Evolutionary conservation across 2,113 vertebrate species (phyloP).

Genomic region (Corythornis madagascariensis): DNA sequence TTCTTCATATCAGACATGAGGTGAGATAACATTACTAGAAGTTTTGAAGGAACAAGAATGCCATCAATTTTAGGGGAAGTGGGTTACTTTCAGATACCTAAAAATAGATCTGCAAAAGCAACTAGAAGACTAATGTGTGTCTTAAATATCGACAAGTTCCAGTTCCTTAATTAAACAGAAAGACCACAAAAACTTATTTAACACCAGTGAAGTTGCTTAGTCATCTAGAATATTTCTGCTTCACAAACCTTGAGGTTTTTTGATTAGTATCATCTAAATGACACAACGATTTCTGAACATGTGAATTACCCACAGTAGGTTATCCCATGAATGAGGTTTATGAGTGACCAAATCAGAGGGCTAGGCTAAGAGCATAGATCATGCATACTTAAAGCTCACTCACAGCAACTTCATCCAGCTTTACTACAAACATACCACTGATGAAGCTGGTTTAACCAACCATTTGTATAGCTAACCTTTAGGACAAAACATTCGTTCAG

Average conservation of each 20-base stretch:
- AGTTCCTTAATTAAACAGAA: not conserved
- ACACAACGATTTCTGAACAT: too few species aligned
- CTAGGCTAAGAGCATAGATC: not conserved
- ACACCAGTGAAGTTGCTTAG: not conserved
- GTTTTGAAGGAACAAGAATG: not conserved
- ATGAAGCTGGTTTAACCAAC: not conserved
- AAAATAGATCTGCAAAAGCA: not conserved
- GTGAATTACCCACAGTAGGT: not conserved
- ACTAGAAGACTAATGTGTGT: not conserved
- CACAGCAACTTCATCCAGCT: not conserved
- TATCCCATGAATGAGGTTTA: not conserved
- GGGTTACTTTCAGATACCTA: not conserved
- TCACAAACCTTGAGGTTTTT: not conserved
- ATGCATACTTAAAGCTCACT: not conserved
- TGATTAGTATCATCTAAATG: not conserved
- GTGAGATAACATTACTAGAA: not conserved
- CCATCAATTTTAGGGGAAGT: not conserved
- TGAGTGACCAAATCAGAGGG: not conserved
- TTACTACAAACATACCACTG: not conserved
- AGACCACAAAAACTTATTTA: not conserved
- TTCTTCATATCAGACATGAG: not conserved
- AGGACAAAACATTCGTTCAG: fast-evolving
- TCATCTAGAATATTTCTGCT: not conserved
- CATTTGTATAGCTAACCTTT: not conserved
- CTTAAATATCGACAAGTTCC: not conserved